Evolutionary conservation across 2,113 vertebrate species (phyloP), one percentile per base, ranked within the genome.

Genomic region (Xenopus laevis): DNA sequence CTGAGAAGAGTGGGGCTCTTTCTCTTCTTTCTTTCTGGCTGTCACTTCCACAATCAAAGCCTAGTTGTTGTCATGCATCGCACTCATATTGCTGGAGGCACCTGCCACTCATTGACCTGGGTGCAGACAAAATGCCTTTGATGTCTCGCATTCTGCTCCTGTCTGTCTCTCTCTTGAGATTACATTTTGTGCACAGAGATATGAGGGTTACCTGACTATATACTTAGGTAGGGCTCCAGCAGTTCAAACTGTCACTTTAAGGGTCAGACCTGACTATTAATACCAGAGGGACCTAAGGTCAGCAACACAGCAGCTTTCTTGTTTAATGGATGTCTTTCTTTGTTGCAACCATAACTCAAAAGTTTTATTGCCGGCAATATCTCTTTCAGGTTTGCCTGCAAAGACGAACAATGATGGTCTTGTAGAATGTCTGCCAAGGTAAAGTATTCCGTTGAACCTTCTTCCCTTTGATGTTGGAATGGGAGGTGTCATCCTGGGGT

Each of bases 81-180:
- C 8, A 13, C 15, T 62, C 57, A 13, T 16, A 17, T 69, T 69
- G 66, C 73, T 68, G 73, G 58, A 62, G 73, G 65, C 73, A 76
- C 65, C 66, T 76, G 73, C 63, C 73, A 76, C 58, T 76, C 73
- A 76, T 44, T 27, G 73, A 62, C 47, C 46, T 52, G 20, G 57
- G 73, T 69, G 68, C 61, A 76, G 10, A 44, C 66, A 44, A 47
- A 40, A 69, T 7, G 17, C 20, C 66, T 76, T 76, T 76, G 73
- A 76, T 76, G 58, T 76, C 20, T 76, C 59, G 61, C 73, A 46
- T 69, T 50, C 65, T 60, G 63, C 57, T 58, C 65, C 64, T 13
- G 52, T 44, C 10, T 40, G 65, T 68, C 65, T 62, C 52, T 10
- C 18, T 23, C 10, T 27, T 27, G 20, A 65, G 65, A 68, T 74